Evolutionary conservation across 2,888 invertebrate genomes (phyloP).

Genomic region (Clanis bilineata): DNA sequence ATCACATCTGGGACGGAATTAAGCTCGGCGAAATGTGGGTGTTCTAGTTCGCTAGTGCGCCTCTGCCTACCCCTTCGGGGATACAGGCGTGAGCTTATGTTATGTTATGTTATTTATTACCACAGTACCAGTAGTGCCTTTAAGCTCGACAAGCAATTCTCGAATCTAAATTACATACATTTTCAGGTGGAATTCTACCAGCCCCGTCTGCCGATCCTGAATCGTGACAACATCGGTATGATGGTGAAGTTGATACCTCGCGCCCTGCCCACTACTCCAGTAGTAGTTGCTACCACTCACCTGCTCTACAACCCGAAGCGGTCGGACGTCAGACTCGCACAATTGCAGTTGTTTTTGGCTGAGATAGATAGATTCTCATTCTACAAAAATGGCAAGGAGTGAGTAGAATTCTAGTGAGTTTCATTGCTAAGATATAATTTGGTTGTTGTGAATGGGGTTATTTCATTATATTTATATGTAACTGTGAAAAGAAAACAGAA

Average conservation of each 20-base stretch:
- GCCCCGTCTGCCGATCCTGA: constrained; percentile 84
- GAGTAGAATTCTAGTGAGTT: constrained; percentile 27
- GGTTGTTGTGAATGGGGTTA: neutral
- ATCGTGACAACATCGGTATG: constrained; percentile 94
- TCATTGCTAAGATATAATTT: neutral
- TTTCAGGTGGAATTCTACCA: constrained; percentile 85
- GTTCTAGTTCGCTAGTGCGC: no score
- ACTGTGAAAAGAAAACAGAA: no score
- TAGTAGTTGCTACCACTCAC: constrained; percentile 96
- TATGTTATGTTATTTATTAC: no score
- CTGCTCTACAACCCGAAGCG: constrained; percentile 95
- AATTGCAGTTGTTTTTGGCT: constrained; percentile 90
- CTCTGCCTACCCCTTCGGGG: no score
- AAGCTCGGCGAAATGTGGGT: no score
- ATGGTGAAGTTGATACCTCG: constrained; percentile 87
- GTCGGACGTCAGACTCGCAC: constrained; percentile 94
- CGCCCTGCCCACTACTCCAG: constrained; percentile 65
- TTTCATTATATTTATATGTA: neutral
- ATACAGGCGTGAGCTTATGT: no score
- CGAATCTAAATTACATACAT: neutral
- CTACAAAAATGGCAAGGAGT: constrained; percentile 50
- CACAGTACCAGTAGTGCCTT: no score
- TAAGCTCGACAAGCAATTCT: neutral
- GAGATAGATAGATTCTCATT: constrained; percentile 91
- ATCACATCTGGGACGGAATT: no score